Percentiles rank a stretch among this genome's conserved stretches.
Evolutionary conservation across 2,888 invertebrate species (phyloP).

Genomic region (Aphodius granarius): DNA sequence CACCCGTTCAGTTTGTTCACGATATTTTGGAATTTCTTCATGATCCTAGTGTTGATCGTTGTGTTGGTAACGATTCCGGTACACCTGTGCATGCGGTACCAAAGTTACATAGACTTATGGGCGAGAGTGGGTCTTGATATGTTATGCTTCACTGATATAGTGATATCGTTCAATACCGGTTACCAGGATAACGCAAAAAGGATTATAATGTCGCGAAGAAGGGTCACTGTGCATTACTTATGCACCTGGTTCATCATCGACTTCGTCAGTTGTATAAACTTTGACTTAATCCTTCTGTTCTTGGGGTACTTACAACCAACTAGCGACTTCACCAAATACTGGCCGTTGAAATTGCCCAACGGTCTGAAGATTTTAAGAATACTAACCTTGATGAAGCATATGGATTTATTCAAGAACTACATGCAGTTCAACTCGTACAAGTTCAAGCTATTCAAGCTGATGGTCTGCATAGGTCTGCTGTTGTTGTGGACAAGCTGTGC

Average conservation of each 20-base stretch:
- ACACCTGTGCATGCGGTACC: neutral
- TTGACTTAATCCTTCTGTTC: slow-evolving; percentile 35
- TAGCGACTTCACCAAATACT: slow-evolving; percentile 19
- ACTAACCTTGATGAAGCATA: slow-evolving; percentile 42
- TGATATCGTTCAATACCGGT: slow-evolving; percentile 24
- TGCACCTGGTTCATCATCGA: slow-evolving; percentile 44
- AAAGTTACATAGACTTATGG: neutral
- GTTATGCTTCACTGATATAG: slow-evolving; percentile 19
- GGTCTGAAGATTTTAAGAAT: slow-evolving; percentile 47
- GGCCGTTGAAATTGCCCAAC: slow-evolving; percentile 40
- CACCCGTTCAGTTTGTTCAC: slow-evolving; percentile 34
- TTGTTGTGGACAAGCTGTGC: slow-evolving; percentile 31
- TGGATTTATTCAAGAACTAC: slow-evolving; percentile 40
- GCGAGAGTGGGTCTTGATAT: slow-evolving; percentile 16
- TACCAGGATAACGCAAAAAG: slow-evolving; percentile 24
- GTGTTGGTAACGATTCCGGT: slow-evolving; percentile 21
- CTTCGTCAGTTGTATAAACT: slow-evolving; percentile 43
- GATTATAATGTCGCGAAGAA: slow-evolving; percentile 19
- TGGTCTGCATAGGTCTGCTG: slow-evolving; percentile 25
- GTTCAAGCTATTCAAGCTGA: slow-evolving; percentile 30
- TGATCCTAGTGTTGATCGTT: slow-evolving; percentile 15
- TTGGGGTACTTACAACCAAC: slow-evolving; percentile 12
- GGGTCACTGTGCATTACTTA: slow-evolving; percentile 39
- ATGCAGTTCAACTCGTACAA: slow-evolving; percentile 28
- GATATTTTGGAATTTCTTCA: slow-evolving; percentile 22